A percentile compares a stretch with the other conserved stretches of the same genome.
Conservation (phyloP, 2,113 vertebrate genomes). For the Cottus gobio region DNA sequence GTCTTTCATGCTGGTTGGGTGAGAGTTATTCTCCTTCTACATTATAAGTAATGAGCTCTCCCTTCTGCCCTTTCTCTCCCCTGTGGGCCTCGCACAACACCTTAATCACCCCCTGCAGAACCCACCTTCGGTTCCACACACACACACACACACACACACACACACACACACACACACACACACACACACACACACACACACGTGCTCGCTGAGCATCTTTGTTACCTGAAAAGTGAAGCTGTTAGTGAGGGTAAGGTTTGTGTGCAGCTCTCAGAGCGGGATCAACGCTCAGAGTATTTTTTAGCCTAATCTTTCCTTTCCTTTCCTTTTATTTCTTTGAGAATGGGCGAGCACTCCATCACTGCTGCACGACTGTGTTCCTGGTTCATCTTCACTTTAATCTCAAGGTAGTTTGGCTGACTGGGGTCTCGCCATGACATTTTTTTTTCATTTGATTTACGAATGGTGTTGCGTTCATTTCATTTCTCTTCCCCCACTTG, state of each 20-base stretch:
- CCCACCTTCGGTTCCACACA: constrained; percentile 61
- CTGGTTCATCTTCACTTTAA: neutral
- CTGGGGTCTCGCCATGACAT: neutral
- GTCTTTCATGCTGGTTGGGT: constrained; percentile 19
- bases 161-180: constrained; percentile 6
- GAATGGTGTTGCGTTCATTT: neutral
- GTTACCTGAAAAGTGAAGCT: constrained; percentile 15
- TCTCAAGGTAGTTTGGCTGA: neutral
- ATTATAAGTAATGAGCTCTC: constrained; percentile 67
- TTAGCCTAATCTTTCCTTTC: neutral
- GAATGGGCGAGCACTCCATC: neutral
- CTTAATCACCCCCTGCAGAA: constrained; percentile 63
- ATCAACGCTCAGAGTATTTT: neutral
- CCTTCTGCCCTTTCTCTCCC: constrained; percentile 51
- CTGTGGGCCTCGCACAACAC: constrained; percentile 31
- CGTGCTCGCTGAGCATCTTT: neutral
- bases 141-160: neutral
- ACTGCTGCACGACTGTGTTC: neutral
- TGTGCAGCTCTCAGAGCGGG: neutral
- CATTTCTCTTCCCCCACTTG: neutral
- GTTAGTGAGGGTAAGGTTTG: constrained; percentile 5
- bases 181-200: constrained; percentile 6
- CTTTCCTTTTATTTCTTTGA: neutral
- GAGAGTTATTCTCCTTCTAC: constrained; percentile 33
- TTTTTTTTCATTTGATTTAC: constrained; percentile 10